phyloP scores from a whole-genome alignment of 2,888 invertebrate species.

The Cancer borealis region DNA sequence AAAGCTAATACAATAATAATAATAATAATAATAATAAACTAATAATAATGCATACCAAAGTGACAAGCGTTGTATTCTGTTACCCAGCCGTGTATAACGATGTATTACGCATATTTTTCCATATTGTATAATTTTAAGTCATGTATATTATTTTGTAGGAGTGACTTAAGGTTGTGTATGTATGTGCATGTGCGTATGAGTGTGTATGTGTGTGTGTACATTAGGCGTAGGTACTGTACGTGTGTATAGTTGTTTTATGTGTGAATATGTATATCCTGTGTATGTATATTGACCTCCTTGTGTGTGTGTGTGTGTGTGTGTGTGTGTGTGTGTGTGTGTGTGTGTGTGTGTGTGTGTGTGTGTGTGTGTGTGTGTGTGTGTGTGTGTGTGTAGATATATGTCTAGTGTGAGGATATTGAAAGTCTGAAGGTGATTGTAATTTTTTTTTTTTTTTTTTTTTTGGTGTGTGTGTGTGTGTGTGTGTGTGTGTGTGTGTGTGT shows the following conservation, averaged over 20 bases:
- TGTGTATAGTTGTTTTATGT: constrained; percentile 22
- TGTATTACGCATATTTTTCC: neutral
- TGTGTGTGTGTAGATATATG: neutral
- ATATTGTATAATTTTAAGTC: constrained; percentile 17
- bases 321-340: constrained; percentile 32
- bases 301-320: neutral
- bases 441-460: too few species aligned
- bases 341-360: constrained; percentile 20
- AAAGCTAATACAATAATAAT: neutral
- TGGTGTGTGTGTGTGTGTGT: too few species aligned
- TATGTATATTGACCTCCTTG: neutral
- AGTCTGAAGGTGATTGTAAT: too few species aligned
- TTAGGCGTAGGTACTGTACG: neutral
- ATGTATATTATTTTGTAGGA: constrained; percentile 20
- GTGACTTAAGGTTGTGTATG: neutral
- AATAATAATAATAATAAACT: constrained; percentile 10
- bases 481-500: neutral
- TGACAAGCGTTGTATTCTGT: constrained; percentile 26
- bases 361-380: neutral
- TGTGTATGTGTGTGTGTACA: constrained; percentile 20
- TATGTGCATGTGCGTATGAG: neutral
- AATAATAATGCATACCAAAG: neutral
- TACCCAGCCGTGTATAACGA: constrained; percentile 34
- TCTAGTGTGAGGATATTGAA: neutral
- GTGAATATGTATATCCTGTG: constrained; percentile 27